These are phyloP conservation scores for Formica exsecta DNA, from an alignment of 1,140 invertebrate species.

Conservation along the genomic window DNA sequence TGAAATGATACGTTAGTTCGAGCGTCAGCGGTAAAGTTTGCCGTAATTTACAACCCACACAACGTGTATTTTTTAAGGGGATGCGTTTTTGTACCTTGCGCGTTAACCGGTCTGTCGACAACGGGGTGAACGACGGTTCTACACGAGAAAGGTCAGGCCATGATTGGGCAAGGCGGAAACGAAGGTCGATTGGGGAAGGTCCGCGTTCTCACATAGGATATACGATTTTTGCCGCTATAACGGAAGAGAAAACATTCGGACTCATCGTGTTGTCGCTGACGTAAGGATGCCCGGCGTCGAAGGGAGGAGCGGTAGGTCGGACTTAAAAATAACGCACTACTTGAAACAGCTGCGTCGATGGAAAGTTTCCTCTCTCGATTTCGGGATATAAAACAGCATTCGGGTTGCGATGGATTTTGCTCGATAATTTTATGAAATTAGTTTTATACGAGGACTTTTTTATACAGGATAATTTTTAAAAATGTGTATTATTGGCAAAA, in stretches of 20 bases:
- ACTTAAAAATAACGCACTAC: slow-evolving; percentile 71
- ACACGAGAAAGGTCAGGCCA: neutral
- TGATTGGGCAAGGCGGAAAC: neutral
- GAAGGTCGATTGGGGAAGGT: slow-evolving; percentile 53
- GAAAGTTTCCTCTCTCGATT: slow-evolving; percentile 68
- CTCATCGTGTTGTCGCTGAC: slow-evolving; percentile 65
- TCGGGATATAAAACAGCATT: slow-evolving; percentile 5
- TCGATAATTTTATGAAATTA: neutral
- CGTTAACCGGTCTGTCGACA: neutral
- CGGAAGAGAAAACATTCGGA: slow-evolving; percentile 63
- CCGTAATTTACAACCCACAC: neutral
- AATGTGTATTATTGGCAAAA: neutral
- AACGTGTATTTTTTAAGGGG: neutral
- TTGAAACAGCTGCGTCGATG: slow-evolving; percentile 61
- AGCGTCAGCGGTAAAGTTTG: too few species aligned
- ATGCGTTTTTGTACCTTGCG: neutral
- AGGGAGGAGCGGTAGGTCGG: neutral
- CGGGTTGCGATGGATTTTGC: neutral
- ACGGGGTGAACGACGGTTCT: neutral
- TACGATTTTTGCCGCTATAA: neutral
- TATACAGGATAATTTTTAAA: neutral
- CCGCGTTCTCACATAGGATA: neutral
- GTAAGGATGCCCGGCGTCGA: slow-evolving; percentile 46
- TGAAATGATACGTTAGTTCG: neutral
- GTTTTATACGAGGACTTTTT: neutral